A percentile compares a stretch with the other conserved stretches of the same genome.
These are phyloP conservation scores for Thelaira solivaga DNA, from an alignment of 2,888 invertebrate species.

Conservation along the genomic window DNA sequence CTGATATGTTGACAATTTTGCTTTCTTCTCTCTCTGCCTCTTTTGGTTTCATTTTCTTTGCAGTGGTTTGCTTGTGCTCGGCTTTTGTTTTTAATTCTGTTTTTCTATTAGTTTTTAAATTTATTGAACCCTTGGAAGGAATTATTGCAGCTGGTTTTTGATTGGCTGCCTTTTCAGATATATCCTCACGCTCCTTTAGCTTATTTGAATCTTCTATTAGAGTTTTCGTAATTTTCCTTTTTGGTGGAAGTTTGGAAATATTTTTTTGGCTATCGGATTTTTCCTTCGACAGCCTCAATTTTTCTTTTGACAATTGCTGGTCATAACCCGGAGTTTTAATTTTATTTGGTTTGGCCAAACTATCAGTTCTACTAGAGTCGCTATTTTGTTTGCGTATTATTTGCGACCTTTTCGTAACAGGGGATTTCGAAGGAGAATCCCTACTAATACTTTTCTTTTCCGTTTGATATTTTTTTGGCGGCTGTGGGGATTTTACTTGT, in stretches of 20 bases:
- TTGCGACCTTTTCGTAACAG: neutral
- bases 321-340: neutral
- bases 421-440: conserved; percentile 65
- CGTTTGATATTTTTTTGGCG: conserved; percentile 5
- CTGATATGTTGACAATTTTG: conserved; percentile 63
- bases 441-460: conserved; percentile 60
- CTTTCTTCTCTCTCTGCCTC: neutral
- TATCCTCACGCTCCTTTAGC: neutral
- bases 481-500: conserved; percentile 20
- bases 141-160: conserved; percentile 4
- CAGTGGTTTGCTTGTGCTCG: conserved; percentile 67
- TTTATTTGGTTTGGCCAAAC: conserved; percentile 24
- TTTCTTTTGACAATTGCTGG: conserved; percentile 68
- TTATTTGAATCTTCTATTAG: neutral
- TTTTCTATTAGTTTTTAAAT: conserved; percentile 56
- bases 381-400: neutral
- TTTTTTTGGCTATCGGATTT: conserved; percentile 24
- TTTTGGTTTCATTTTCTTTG: conserved; percentile 16
- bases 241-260: conserved; percentile 24
- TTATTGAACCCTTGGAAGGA: conserved; percentile 67
- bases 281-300: neutral
- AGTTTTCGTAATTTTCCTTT: conserved; percentile 29
- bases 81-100: conserved; percentile 66
- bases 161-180: neutral
- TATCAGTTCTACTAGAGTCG: conserved; percentile 65